Base-by-base conservation (phyloP, 2,113 vertebrate species). In the Oryzias curvinotus region DNA sequence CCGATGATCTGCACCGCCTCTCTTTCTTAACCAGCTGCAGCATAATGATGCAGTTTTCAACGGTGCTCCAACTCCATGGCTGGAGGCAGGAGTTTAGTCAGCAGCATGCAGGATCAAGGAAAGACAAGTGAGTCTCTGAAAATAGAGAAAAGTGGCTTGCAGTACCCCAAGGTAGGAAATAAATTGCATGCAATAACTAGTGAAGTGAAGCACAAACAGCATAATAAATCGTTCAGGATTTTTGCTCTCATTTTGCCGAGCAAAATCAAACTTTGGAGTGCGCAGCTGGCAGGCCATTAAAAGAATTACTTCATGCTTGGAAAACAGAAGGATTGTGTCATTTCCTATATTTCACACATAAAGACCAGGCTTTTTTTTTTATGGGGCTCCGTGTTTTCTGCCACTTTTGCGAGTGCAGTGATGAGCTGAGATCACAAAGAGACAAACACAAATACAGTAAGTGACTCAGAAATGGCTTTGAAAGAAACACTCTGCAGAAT, bases 131-230 rank as follows among this genome's bases (percentile, higher is more conserved):
- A 91, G 78, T 81, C 83, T 78, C 74, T 85, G 74, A 90, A 91
- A 91, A 86, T 85, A 80, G 81, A 86, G 87, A 87, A 91, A 90
- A 89, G 87, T 87, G 87, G 81, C 87, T 84, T 3, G 64, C 85
- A 84, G 85, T 90, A 90, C 89, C 90, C 90, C 86, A 89, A 91
- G 90, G 89, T 91, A 91, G 85, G 85, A 88, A 91, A 92, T 91
- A 91, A 91, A 92, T 90, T 89, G 90, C 88, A 88, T 87, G 87
- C 71, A 82, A 89, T 91, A 89, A 90, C 89, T 87, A 85, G 82
- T 66, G 87, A 80, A 77, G 74, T 26, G 63, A 90, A 81, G 77
- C 87, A 90, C 91, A 92, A 92, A 91, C 90, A 88, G 91, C 88
- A 92, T 93, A 90, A 91, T 90, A 90, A 90, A 92, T 91, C 67